Evolutionary conservation across 2,113 vertebrate genomes (phyloP).

Genomic region (Triplophysa tibetana): DNA sequence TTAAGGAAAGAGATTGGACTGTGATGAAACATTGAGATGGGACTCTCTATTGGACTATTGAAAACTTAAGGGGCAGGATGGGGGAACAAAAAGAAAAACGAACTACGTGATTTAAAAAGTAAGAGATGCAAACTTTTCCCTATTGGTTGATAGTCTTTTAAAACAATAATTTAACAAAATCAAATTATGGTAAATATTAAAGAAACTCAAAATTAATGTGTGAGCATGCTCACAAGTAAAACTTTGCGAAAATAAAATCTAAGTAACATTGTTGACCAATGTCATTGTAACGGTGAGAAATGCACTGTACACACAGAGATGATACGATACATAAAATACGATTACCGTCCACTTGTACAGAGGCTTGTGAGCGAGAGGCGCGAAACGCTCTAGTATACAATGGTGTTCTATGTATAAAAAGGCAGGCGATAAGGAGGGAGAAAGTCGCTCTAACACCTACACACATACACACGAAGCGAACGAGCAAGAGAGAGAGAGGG

Average conservation of each 20-base stretch:
- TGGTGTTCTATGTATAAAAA: slow-evolving; percentile 9
- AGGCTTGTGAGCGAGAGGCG: slow-evolving; percentile 56
- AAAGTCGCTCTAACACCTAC: slow-evolving; percentile 34
- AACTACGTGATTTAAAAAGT: slow-evolving; percentile 16
- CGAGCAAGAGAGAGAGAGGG: background rate
- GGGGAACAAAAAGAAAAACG: slow-evolving; percentile 14
- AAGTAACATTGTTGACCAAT: background rate
- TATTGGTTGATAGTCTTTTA: background rate
- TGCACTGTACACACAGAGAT: slow-evolving; percentile 33
- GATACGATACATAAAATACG: slow-evolving; percentile 62
- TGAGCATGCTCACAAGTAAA: too few relatives aligned
- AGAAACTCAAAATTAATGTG: too few relatives aligned
- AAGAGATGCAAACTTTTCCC: slow-evolving; percentile 34
- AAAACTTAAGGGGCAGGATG: background rate
- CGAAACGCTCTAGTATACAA: slow-evolving; percentile 58
- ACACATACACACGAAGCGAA: slow-evolving; percentile 42
- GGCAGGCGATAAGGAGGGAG: slow-evolving; percentile 43
- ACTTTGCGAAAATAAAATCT: too few relatives aligned
- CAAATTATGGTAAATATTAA: too few relatives aligned
- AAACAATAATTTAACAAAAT: too few relatives aligned
- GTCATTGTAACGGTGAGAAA: background rate
- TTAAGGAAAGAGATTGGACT: slow-evolving; percentile 60
- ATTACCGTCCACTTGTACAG: slow-evolving; percentile 68
- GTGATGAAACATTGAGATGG: slow-evolving; percentile 66
- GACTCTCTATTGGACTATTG: slow-evolving; percentile 34